Base-by-base conservation (phyloP, 2,797 vertebrate genomes). In the Holocentrus rufus region DNA sequence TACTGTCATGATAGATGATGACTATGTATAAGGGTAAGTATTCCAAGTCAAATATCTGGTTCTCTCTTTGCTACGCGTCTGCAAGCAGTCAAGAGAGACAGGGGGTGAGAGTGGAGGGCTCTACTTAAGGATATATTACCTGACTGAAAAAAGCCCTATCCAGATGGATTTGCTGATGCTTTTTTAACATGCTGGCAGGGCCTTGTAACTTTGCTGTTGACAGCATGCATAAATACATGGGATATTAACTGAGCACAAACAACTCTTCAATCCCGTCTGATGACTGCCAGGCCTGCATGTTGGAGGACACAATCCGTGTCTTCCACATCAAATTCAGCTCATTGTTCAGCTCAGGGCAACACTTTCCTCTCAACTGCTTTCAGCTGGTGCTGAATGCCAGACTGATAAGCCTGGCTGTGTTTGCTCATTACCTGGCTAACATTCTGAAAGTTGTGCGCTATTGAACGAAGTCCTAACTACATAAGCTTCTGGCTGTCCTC, bases 91-190 rank as follows among this genome's bases (percentile, higher is more conserved):
- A 5, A 1, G 25, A 39, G 39, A 23, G 61, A 34, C 31, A n/a
- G 30, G 63, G 62, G 49, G 3, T 5, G 65, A 27, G 46, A 36
- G 72, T 50, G 23, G 64, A 7, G 67, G 13, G 71, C 81, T 79
- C 82, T 72, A 63, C 76, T 66, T 81, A 2, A 4, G 79, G 79
- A 85, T 88, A 87, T 71, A 88, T 88, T 81, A 90, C 85, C 83
- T 82, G 84, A 78, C 85, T 83, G 77, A 77, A 73, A 83, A 81
- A 34, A 34, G 31, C 25, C 18, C 53, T 61, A 84, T 76, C 83
- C 82, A 81, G 82, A 88, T 85, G 86, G 82, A 84, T 89, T 89
- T 86, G 85, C 86, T 89, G 82, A 90, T 85, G 85, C 79, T 62
- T 81, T 85, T 64, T 80, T 23, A 49, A 77, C 74, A 79, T 71